Conservation (phyloP, 2,797 vertebrate species). For the Notolabrus celidotus region DNA sequence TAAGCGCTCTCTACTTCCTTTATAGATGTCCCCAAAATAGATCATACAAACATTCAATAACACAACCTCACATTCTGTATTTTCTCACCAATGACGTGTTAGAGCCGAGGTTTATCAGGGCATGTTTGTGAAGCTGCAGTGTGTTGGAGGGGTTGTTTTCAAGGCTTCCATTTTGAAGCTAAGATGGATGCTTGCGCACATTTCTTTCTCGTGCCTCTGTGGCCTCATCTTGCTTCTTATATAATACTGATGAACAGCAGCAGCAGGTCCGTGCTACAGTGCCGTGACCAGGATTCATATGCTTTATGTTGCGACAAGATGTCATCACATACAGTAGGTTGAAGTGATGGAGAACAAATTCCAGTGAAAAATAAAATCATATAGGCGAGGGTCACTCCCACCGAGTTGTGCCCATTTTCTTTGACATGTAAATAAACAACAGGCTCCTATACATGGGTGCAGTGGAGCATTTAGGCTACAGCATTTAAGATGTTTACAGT, state of each 20-base stretch:
- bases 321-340: neutral
- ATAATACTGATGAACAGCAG: constrained; percentile 58
- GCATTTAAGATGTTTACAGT: neutral
- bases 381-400: neutral
- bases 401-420: neutral
- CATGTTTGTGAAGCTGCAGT: constrained; percentile 37
- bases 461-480: neutral
- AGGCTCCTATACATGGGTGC: neutral
- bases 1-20: neutral
- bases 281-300: neutral
- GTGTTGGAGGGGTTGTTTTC: constrained; percentile 61
- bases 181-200: constrained; percentile 87
- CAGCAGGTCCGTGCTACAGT: neutral
- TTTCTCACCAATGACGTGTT: neutral
- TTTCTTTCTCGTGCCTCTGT: constrained; percentile 66
- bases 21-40: neutral
- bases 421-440: neutral
- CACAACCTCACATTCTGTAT: neutral
- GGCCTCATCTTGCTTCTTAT: constrained; percentile 70
- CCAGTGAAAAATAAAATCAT: neutral
- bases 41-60: neutral
- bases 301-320: neutral
- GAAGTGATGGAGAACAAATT: neutral
- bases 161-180: constrained; percentile 87
- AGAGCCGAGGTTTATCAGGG: neutral